These are phyloP conservation scores for Mionectes olivaceus DNA, from an alignment of 2,797 vertebrate species.

Conservation along the genomic window DNA sequence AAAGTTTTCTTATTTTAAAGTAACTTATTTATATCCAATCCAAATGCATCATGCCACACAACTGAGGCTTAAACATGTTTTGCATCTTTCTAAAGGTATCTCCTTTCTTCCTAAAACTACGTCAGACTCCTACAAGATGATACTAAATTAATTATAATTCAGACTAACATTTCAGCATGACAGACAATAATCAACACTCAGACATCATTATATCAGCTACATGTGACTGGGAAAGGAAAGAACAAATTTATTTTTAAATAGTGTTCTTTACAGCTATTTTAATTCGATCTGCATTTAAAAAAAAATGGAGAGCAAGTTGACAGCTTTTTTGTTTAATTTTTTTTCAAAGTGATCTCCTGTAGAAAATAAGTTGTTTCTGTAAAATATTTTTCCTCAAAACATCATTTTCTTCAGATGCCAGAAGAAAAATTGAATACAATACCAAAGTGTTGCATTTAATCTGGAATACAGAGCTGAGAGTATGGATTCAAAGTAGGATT, in stretches of 20 bases:
- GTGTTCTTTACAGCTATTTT: not conserved
- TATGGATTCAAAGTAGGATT: not conserved
- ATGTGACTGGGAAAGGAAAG: not conserved
- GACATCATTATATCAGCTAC: not conserved
- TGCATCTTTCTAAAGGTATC: not conserved
- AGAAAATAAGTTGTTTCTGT: not conserved
- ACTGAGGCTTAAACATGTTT: not conserved
- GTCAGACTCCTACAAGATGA: accelerated
- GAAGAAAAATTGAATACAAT: not conserved
- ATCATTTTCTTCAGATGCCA: not conserved
- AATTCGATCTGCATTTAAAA: not conserved
- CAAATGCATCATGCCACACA: not conserved
- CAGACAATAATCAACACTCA: not conserved
- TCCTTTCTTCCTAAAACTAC: not conserved
- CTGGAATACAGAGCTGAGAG: not conserved
- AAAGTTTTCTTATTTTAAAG: not conserved
- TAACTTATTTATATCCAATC: not conserved
- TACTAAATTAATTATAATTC: not conserved
- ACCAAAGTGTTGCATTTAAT: not conserved
- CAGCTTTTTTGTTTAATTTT: not conserved
- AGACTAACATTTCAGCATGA: not conserved
- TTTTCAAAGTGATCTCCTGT: not conserved
- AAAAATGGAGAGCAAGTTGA: not conserved
- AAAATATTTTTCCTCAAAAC: not conserved
- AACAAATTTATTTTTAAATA: not conserved